Evolutionary conservation across 2,888 invertebrate species (phyloP), one percentile per base, ranked within the genome.

Genomic region (Leptopilina drosophilae): DNA sequence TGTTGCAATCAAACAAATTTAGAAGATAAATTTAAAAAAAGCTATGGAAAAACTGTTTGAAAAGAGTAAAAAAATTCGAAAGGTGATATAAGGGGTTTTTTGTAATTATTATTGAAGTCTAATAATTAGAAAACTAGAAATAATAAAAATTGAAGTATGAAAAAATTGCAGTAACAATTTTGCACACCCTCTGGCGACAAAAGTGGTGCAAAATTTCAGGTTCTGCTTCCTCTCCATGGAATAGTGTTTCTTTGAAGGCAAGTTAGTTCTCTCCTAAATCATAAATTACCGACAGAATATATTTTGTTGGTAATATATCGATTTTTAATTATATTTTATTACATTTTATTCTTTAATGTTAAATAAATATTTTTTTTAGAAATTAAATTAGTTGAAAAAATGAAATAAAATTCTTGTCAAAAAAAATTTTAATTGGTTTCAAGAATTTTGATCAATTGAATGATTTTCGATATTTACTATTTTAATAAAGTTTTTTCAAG

Each of bases 211-310:
- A 87, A 89, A 87, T 87, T 87, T 87, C 82, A 84, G 78, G 79
- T 46, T 64, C 56, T 67, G 49, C 15, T 12, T 46, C n/a, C 6
- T 69, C 9, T 26, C 26, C 53, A 49, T 12, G 14, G 26, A 69
- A 69, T 49, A 84, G 11, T 49, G 83, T 84, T 88, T 87, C 89
- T 87, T 81, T 77, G 87, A 84, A 84, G 90, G 88, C 87, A 90
- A 90, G 86, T 87, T 76, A 90, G 90, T 81, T 76, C 82, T 81
- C 89, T 87, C 90, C 90, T 90, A 90, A 90, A 87, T 84, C 78
- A 82, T 84, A 78, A 85, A 85, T 90, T 90, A 90, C 87, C 90
- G 87, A 88, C 90, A 64, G 84, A 78, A 77, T 81, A 42, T 49
- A 53, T 69, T 26, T 53, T 1, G 26, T 56, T 69, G 69, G 69